Evolutionary conservation across 2,113 vertebrate species (phyloP), one percentile per base, ranked within the genome.

Genomic region (Polyodon spathula): DNA sequence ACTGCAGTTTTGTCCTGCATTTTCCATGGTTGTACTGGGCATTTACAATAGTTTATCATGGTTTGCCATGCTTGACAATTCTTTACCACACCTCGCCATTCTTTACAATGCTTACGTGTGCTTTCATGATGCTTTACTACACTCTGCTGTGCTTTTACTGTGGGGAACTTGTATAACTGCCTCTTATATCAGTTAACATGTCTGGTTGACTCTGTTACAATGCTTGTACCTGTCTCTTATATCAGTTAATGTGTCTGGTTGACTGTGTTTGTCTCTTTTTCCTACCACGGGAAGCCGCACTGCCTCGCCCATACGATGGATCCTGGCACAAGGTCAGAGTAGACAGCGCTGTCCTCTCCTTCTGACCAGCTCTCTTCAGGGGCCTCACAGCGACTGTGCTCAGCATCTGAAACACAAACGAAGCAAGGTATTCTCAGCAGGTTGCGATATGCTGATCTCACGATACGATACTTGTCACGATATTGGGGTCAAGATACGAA

Each of bases 301-400:
- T 83, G 85, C 64, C 79, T 80, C 38, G 83, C 83, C 85, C 85
- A 86, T 59, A 88, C 76, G 54, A 88, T 70, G 37, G 81, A 84
- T 54, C 85, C 84, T 17, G 84, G 83, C 2, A 86, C 61, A 12
- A 84, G 82, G 52, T 68, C 61, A 15, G 74, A 76, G 55, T 80
- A 79, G 62, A 77, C 73, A 39, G 82, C 62, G 8, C 85, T 78
- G 27, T 63, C 71, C 15, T 84, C 79, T 57, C 2, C 14, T 2
- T 64, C 76, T 5, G 27, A 68, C 72, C 78, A 83, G 37, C 6
- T 60, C 61, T 84, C 81, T 63, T 87, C 81, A 46, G 84, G 75
- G 60, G 71, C 67, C 44, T 68, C 70, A 68, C 84, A 86, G 62
- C 68, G 71, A 56, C 75, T 78, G 60, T 73, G 67, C 10, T 54